Conservation (phyloP, 2,888 invertebrate genomes). For the Oscheius sp. region DNA sequence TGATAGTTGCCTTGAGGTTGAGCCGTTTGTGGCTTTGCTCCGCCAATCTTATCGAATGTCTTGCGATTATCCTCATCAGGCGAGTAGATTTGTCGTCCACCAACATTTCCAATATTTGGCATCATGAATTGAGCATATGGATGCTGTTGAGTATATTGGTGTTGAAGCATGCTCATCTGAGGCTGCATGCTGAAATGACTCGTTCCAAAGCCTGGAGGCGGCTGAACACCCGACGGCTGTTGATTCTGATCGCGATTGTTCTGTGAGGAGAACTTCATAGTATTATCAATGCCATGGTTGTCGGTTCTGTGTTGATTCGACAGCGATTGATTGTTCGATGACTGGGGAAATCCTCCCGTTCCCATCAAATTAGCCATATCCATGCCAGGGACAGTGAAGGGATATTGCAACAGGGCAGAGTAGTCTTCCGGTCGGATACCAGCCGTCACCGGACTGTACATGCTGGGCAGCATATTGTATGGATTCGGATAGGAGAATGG, state of each 20-base stretch:
- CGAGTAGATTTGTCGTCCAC: slow-evolving; percentile 47
- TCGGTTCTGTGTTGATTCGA: slow-evolving; percentile 39
- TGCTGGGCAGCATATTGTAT: slow-evolving; percentile 49
- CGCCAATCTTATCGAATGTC: slow-evolving; percentile 44
- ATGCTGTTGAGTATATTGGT: slow-evolving; percentile 33
- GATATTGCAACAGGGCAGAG: slow-evolving; percentile 51
- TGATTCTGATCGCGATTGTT: slow-evolving; percentile 44
- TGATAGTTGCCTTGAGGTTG: slow-evolving; percentile 38
- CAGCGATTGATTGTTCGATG: slow-evolving; percentile 15
- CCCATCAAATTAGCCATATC: slow-evolving; percentile 21
- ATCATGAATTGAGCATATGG: slow-evolving; percentile 36
- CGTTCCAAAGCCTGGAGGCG: slow-evolving; percentile 54
- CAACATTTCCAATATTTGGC: slow-evolving; percentile 40
- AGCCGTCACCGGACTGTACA: slow-evolving; percentile 48
- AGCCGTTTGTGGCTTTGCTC: slow-evolving; percentile 33
- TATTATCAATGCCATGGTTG: slow-evolving; percentile 43
- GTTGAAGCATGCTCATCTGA: slow-evolving; percentile 48
- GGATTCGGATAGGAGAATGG: slow-evolving; percentile 38
- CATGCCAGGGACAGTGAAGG: slow-evolving; percentile 27
- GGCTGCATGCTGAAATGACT: slow-evolving; percentile 45
- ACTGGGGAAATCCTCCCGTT: not conserved
- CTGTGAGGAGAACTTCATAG: slow-evolving; percentile 47
- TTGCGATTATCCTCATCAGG: slow-evolving; percentile 44
- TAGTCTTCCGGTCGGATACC: slow-evolving; percentile 50
- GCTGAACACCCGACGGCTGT: slow-evolving; percentile 50